phyloP scores from a whole-genome alignment of 2,113 vertebrate species.

The Ophthalmolycus amberensis region DNA sequence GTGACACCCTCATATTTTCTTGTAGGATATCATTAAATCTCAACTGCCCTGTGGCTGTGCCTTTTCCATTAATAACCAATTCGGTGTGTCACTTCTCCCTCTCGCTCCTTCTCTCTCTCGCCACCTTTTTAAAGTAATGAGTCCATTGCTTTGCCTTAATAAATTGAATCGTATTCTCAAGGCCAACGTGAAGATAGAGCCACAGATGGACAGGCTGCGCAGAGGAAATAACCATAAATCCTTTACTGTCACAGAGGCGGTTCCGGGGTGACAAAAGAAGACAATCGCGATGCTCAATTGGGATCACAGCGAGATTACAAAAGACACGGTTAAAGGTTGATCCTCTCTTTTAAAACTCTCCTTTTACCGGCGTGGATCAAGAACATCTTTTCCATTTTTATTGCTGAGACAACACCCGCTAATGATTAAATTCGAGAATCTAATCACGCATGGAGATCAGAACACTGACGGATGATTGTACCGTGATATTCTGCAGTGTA shows the following conservation, averaged over 20 bases:
- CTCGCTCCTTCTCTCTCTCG: constrained; percentile 62
- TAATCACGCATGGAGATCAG: constrained; percentile 38
- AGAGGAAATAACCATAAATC: constrained; percentile 98
- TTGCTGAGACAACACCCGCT: constrained; percentile 16
- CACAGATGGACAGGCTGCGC: constrained; percentile 81
- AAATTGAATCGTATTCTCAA: constrained; percentile 99
- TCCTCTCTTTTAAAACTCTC: constrained; percentile 44
- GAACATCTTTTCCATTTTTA: neutral
- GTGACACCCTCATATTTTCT: constrained; percentile 99
- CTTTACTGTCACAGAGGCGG: constrained; percentile 93
- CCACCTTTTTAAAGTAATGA: constrained; percentile 99
- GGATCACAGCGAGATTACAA: constrained; percentile 58
- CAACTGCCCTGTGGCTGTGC: constrained; percentile 99
- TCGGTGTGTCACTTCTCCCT: constrained; percentile 94
- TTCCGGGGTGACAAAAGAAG: constrained; percentile 94
- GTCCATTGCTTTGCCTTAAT: constrained; percentile 99
- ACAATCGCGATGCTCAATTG: constrained; percentile 83
- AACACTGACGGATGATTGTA: constrained; percentile 32
- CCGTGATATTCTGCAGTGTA: constrained; percentile 1
- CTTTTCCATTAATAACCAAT: constrained; percentile 99
- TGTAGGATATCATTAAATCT: constrained; percentile 99
- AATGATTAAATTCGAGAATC: constrained; percentile 37
- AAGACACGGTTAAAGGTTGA: constrained; percentile 51
- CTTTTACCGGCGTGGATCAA: constrained; percentile 23
- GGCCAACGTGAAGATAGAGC: constrained; percentile 91